Conservation (phyloP, 2,797 vertebrate genomes). For the Synanceia verrucosa region DNA sequence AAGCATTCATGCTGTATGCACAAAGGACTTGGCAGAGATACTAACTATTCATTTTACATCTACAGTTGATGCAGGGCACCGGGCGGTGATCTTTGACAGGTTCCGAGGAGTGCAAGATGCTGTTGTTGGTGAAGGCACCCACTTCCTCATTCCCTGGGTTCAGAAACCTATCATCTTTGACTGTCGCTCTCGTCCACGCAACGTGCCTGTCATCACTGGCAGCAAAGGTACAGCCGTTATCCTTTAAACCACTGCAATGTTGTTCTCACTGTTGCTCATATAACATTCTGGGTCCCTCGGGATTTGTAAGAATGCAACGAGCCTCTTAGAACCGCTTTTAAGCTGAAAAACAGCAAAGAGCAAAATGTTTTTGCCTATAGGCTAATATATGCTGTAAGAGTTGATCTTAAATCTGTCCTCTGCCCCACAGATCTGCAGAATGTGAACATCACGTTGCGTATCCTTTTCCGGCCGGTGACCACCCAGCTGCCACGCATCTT, state of each 20-base stretch:
- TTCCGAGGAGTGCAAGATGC: slow-evolving; percentile 92
- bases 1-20: background rate
- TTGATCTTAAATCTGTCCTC: background rate
- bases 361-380: too few relatives aligned
- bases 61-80: slow-evolving; percentile 95
- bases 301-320: background rate
- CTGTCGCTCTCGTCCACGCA: slow-evolving; percentile 95
- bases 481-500: slow-evolving; percentile 93
- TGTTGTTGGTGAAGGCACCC: slow-evolving; percentile 93
- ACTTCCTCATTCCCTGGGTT: slow-evolving; percentile 97
- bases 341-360: background rate
- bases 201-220: slow-evolving; percentile 95
- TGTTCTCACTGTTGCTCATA: background rate
- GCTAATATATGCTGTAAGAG: background rate
- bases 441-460: slow-evolving; percentile 96
- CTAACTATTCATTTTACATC: slow-evolving; percentile 6
- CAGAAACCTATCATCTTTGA: slow-evolving; percentile 97
- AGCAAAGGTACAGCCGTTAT: slow-evolving; percentile 89
- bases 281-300: background rate
- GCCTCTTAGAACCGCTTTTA: background rate
- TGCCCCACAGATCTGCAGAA: slow-evolving; percentile 94
- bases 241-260: background rate
- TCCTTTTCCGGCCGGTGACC: slow-evolving; percentile 92
- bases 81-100: slow-evolving; percentile 95
- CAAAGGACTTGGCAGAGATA: background rate